A percentile compares a stretch with the other conserved stretches of the same genome.
Conservation (phyloP, 2,797 vertebrate species). For the Synanceia verrucosa region DNA sequence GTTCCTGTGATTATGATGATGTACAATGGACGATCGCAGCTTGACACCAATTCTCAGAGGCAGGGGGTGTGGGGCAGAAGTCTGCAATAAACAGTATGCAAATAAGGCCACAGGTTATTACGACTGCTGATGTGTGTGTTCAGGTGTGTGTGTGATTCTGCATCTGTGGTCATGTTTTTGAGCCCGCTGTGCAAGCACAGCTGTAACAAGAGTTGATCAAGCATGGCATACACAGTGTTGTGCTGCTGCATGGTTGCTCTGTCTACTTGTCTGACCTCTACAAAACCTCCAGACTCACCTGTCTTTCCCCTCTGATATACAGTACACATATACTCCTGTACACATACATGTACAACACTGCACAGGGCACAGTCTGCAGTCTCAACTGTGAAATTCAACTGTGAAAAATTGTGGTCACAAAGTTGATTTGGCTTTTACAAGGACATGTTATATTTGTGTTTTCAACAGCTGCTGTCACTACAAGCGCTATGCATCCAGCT, state of each 20-base stretch:
- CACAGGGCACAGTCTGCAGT: too few species aligned
- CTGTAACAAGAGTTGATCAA: conserved; percentile 69
- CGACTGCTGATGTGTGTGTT: conserved; percentile 32
- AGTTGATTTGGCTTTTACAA: too few species aligned
- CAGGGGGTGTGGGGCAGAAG: conserved; percentile 46
- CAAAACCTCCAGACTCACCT: not conserved
- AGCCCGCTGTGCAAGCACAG: conserved; percentile 43
- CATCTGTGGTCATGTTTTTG: conserved; percentile 24
- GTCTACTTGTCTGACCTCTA: conserved; percentile 35
- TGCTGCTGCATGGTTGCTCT: conserved; percentile 8
- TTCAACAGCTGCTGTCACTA: too few species aligned
- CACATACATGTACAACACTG: conserved; percentile 7
- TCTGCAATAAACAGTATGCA: conserved; percentile 76
- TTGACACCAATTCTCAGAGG: conserved; percentile 55
- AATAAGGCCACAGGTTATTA: conserved; percentile 76
- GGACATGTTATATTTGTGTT: too few species aligned
- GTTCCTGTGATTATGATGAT: conserved; percentile 47
- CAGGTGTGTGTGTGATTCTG: not conserved
- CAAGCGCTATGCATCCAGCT: too few species aligned
- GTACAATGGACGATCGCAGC: conserved; percentile 49
- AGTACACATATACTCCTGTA: conserved; percentile 2
- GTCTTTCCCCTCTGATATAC: conserved; percentile 1
- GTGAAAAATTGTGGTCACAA: too few species aligned
- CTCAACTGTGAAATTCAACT: too few species aligned
- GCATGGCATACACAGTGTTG: conserved; percentile 43